phyloP scores from a whole-genome alignment of 2,888 invertebrate species.

The Drosophila algonquin region DNA sequence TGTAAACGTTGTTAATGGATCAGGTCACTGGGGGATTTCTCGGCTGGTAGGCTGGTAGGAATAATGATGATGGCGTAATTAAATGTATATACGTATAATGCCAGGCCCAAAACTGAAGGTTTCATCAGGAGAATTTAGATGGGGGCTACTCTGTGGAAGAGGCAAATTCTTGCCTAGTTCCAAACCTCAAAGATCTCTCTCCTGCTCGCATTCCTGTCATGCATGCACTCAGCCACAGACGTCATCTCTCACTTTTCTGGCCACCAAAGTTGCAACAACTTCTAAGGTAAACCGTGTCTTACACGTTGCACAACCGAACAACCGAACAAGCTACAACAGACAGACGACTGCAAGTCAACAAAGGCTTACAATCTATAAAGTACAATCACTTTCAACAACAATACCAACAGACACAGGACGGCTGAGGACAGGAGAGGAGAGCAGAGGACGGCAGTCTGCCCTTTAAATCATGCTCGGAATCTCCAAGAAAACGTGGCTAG shows the following conservation, averaged over 20 bases:
- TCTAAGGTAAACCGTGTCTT: constrained; percentile 49
- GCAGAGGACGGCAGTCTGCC: constrained; percentile 48
- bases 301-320: constrained; percentile 42
- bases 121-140: constrained; percentile 15
- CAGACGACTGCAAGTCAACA: constrained; percentile 33
- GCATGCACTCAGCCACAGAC: constrained; percentile 24
- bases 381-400: constrained; percentile 69
- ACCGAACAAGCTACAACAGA: constrained; percentile 16
- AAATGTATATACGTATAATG: constrained; percentile 13
- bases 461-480: constrained; percentile 68
- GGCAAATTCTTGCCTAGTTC: neutral
- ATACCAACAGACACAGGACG: constrained; percentile 21
- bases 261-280: constrained; percentile 35
- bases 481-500: constrained; percentile 57
- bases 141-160: neutral
- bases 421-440: no score
- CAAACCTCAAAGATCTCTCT: neutral
- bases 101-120: constrained; percentile 23
- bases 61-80: constrained; percentile 56
- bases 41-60: constrained; percentile 26
- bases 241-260: constrained; percentile 11
- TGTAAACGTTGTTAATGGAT: constrained; percentile 56
- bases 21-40: constrained; percentile 56
- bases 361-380: constrained; percentile 61
- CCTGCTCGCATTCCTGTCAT: constrained; percentile 17